Evolutionary conservation across 2,888 invertebrate species (phyloP).

Genomic region (Papilio elwesi): DNA sequence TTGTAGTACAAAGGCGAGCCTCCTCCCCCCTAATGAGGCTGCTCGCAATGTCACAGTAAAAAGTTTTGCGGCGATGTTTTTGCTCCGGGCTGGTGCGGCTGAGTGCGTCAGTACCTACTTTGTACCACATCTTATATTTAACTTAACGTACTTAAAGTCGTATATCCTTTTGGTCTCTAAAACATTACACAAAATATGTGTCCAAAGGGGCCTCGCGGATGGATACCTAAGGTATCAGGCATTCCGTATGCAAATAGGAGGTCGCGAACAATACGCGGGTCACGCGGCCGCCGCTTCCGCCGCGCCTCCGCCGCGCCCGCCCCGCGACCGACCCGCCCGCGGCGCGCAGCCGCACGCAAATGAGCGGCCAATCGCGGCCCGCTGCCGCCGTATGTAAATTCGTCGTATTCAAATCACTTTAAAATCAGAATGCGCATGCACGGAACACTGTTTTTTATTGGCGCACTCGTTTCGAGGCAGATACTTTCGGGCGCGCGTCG

Average conservation of each 20-base stretch:
- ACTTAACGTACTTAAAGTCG: no score
- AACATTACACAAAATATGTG: no score
- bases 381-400: constrained; percentile 72
- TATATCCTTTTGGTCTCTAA: no score
- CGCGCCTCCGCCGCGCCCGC: no score
- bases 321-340: constrained; percentile 47
- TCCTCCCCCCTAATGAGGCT: constrained; percentile 71
- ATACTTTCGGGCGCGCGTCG: constrained; percentile 51
- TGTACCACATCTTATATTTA: background rate
- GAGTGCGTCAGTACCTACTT: no score
- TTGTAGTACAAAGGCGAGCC: constrained; percentile 68
- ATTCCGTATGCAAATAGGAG: constrained; percentile 3
- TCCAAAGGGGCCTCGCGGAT: no score
- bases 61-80: constrained; percentile 65
- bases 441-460: constrained; percentile 77
- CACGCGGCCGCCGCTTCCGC: background rate
- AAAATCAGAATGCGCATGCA: constrained; percentile 83
- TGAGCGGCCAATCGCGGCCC: constrained; percentile 68
- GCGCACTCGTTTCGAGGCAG: constrained; percentile 71
- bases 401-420: constrained; percentile 82
- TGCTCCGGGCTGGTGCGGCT: constrained; percentile 58
- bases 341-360: constrained; percentile 71
- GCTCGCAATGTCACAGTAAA: constrained; percentile 57
- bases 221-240: background rate
- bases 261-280: background rate